Evolutionary conservation across 2,797 vertebrate genomes (phyloP).

Genomic region (Girardinus metallicus): DNA sequence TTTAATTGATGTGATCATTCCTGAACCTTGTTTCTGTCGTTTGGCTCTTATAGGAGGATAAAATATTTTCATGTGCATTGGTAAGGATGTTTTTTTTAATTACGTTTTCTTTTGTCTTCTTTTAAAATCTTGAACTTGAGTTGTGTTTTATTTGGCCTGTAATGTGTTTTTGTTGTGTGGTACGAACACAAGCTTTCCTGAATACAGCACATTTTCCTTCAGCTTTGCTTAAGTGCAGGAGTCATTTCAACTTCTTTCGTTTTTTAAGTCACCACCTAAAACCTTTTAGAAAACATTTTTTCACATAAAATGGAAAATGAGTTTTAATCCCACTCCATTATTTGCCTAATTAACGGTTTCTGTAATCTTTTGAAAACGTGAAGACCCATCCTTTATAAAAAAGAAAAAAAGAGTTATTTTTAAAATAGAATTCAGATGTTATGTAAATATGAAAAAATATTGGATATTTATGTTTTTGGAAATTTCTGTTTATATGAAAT

Average conservation of each 20-base stretch:
- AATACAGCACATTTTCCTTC: conserved; percentile 33
- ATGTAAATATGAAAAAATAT: conserved; percentile 61
- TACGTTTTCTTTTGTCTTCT: conserved; percentile 16
- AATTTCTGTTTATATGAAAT: conserved; percentile 42
- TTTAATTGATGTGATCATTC: conserved; percentile 56
- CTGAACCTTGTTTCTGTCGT: conserved; percentile 64
- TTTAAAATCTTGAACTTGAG: conserved; percentile 32
- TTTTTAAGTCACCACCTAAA: conserved; percentile 22
- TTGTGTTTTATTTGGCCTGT: conserved; percentile 51
- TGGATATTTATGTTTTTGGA: conserved; percentile 50
- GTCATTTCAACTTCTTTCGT: conserved; percentile 33
- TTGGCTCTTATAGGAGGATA: conserved; percentile 61
- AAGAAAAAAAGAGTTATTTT: conserved; percentile 31
- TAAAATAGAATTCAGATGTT: conserved; percentile 24
- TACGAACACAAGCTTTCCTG: conserved; percentile 44
- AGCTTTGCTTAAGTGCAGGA: conserved; percentile 22
- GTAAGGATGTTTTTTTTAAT: conserved; percentile 21
- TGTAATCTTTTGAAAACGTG: conserved; percentile 50
- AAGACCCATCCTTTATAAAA: conserved; percentile 49
- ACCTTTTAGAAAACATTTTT: conserved; percentile 31
- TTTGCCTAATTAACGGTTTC: conserved; percentile 43
- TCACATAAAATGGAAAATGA: conserved; percentile 16
- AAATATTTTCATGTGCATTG: conserved; percentile 35
- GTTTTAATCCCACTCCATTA: conserved; percentile 43
- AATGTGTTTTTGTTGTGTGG: conserved; percentile 60